Base-by-base conservation (phyloP, 2,797 vertebrate species). In the Percopsis omiscomaycus region DNA sequence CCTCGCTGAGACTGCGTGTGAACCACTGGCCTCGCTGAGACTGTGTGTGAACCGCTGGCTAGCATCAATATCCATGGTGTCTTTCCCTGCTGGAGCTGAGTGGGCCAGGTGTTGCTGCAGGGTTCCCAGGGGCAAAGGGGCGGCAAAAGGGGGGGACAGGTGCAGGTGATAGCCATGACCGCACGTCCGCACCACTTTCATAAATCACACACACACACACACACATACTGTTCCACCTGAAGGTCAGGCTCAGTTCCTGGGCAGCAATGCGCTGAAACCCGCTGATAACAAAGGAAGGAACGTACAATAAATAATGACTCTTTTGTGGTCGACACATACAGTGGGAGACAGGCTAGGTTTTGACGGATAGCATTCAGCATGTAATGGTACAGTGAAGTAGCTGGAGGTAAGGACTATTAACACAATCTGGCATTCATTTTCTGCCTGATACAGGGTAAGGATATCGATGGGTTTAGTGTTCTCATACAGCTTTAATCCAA, bases 141-240 rank as follows among this genome's bases (percentile, higher is more conserved):
- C 83, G 68, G 73, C 32, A 65, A 9, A 16, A 1, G 11, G 48
- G 48, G 5, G 51, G n/a, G 27, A 11, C 29, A 22, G 27, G 78
- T 76, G 74, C 84, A 89, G 86, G 86, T 84, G 83, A 88, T 70
- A 79, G 74, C 61, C 84, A 82, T 82, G 86, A 83, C 86, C 66
- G 61, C 71, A 59, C 65, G 69, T 63, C 71, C 72, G 60, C 71
- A 59, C 65, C 61, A 32, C 66, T 54, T 64, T 74, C 74, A 84
- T 83, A 84, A 83, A 88, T 86, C 79, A 83, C 65, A 62, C 29
- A 32, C 16, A 44, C 55, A 57, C 55, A 57, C 47, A 42, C 52
- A 42, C 45, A 29, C 45, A 62, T 9, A 58, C 74, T 27, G 57
- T 60, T n/a, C 52, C 58, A 79, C 68, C 75, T 69, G 56, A 67